phyloP scores from a whole-genome alignment of 1,140 invertebrate species.

The Trinorchestia longiramus region DNA sequence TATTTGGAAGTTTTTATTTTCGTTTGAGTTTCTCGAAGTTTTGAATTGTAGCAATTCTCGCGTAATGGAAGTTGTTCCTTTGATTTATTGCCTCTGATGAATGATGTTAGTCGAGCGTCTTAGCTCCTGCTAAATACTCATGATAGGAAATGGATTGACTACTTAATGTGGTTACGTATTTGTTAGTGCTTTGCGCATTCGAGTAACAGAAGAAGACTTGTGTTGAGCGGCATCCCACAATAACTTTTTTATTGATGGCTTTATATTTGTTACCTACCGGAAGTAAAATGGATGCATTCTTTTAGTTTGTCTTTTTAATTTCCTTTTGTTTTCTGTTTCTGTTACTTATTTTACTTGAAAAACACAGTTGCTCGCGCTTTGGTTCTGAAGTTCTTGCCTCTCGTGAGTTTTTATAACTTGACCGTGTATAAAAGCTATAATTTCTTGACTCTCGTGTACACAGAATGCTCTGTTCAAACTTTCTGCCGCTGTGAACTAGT shows the following conservation, averaged over 20 bases:
- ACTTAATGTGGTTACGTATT: neutral
- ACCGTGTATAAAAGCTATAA: neutral
- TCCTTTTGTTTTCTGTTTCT: neutral
- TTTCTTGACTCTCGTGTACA: neutral
- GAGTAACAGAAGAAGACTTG: neutral
- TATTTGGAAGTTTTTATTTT: neutral
- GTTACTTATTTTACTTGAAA: neutral
- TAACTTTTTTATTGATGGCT: neutral
- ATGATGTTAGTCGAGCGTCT: neutral
- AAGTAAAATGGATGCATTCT: neutral
- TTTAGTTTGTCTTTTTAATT: slow-evolving; percentile 10
- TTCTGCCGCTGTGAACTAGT: too few relatives aligned
- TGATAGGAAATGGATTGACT: neutral
- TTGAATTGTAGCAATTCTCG: neutral
- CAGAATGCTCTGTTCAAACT: too few relatives aligned
- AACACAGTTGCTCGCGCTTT: neutral
- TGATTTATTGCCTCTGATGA: neutral
- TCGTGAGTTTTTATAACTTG: neutral
- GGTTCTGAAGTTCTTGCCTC: neutral
- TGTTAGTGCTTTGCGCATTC: neutral
- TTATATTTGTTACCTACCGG: slow-evolving; percentile 20
- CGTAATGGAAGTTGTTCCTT: neutral
- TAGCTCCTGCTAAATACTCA: neutral
- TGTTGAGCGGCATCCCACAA: neutral
- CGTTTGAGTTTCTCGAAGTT: neutral